phyloP scores from a whole-genome alignment of 2,888 invertebrate genomes.

The Rhagonycha lutea region DNA sequence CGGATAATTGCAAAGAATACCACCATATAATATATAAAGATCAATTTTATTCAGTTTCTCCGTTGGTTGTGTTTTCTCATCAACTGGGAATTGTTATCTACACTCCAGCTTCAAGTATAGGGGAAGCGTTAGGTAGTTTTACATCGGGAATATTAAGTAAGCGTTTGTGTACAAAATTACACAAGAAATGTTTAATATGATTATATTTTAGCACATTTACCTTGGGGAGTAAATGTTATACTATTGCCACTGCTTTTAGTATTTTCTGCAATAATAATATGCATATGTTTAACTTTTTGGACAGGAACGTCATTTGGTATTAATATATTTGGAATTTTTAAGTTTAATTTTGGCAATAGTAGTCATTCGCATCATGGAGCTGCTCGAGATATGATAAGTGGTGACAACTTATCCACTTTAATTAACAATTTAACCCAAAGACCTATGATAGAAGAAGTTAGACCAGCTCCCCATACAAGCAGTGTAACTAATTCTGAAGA shows the following conservation, averaged over 20 bases:
- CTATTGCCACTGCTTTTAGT: slow-evolving; percentile 21
- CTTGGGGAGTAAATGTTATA: slow-evolving; percentile 21
- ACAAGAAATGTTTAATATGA: neutral
- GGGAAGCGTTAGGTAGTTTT: slow-evolving; percentile 19
- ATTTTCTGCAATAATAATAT: slow-evolving; percentile 19
- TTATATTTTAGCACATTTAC: slow-evolving; percentile 17
- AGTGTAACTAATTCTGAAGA: neutral
- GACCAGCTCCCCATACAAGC: neutral
- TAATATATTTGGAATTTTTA: slow-evolving; percentile 20
- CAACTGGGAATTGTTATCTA: slow-evolving; percentile 25
- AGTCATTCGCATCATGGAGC: neutral
- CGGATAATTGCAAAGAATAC: slow-evolving; percentile 21
- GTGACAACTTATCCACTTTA: slow-evolving; percentile 13
- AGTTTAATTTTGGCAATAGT: slow-evolving; percentile 24
- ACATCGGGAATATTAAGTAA: slow-evolving; percentile 21
- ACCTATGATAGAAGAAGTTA: slow-evolving; percentile 27
- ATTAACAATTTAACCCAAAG: slow-evolving; percentile 17
- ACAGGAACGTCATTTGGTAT: slow-evolving; percentile 22
- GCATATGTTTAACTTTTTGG: slow-evolving; percentile 23
- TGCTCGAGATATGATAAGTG: slow-evolving; percentile 16
- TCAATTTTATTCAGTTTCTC: slow-evolving; percentile 21
- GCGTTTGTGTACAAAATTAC: neutral
- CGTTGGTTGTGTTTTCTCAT: slow-evolving; percentile 24
- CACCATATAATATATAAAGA: slow-evolving; percentile 21
- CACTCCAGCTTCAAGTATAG: slow-evolving; percentile 23